Base-by-base conservation (phyloP, 2,113 vertebrate species). In the Dasyprocta punctata region DNA sequence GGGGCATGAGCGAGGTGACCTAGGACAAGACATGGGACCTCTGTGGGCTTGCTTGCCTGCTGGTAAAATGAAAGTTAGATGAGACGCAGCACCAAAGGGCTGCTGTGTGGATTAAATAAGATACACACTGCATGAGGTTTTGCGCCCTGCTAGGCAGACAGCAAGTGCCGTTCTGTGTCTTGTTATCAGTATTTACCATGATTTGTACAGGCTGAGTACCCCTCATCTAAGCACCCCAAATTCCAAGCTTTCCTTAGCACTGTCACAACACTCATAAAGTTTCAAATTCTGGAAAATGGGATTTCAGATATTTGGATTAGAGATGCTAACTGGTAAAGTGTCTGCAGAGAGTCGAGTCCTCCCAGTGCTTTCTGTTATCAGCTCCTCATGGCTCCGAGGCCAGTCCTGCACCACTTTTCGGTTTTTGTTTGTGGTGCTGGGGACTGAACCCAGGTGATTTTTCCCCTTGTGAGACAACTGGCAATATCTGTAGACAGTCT, bases 1-100 rank as follows among this genome's bases (percentile, higher is more conserved):
- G 16, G 56, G 1, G 2, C 54, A 5, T 0, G 7, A 60, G 82
- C 77, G 19, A 0, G 0, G 0, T 19, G 86, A 87, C 56, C 58
- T 3, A 20, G 38, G 67, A 30, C 24, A 41, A 36, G 61, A 73
- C 16, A 26, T 7, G 36, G 3, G 16, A 28, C 44, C 22, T 69
- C 58, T 49, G 44, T 24, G 47, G 33, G 61, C 24, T 33, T 69
- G 7, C 22, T 16, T 22, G 28, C 80, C 33, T 20, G 26, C 3
- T n/a, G 26, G 14, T 16, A 67, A 54, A 60, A 81, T 3, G 0
- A 28, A 44, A 60, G 22, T 71, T 56, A 14, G 19, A n/a, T 5
- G 0, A 44, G 5, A 9, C 20, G 20, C 17, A 36, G 30, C 2
- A 3, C 33, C 60, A 7, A 0, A 5, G 16, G 75, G 69, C 56